Base-by-base conservation (phyloP, 2,888 invertebrate species). In the Rosalia funebris region DNA sequence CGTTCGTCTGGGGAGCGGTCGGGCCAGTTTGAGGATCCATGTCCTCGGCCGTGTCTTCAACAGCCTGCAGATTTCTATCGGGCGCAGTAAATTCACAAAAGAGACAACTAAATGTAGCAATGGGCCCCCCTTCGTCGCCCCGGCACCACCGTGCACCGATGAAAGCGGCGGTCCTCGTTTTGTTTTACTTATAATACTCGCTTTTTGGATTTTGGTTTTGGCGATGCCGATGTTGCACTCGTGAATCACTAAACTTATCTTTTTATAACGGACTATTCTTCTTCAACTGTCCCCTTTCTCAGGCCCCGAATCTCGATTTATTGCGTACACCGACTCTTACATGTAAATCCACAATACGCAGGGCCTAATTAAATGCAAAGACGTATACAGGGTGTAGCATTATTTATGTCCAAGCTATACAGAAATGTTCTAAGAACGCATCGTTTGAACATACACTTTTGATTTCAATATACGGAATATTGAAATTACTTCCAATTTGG, bases 51-150 rank as follows among this genome's bases (percentile, higher is more conserved):
- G 62, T 66, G 68, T 71, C 71, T 71, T 68, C 63, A 57, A 62
- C 62, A 60, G 66, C 68, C 71, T 64, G 74, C 75, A 79, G 79
- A 80, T 80, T 77, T 75, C 76, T 79, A 80, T 80, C 79, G 75
- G 73, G 56, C 71, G 77, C 75, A 75, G 77, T 80, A 79, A 79
- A 79, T 79, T 74, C 71, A 70, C 69, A 62, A 71, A 71, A 71
- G 71, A 72, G 71, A 74, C 72, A 73, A 71, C 71, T 72, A 73
- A 72, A 73, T 74, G 72, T 73, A 72, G 70, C 72, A 69, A 68
- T 68, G 54, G 47, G 36, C 61, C 67, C 71, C 68, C 65, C 69
- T 59, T 64, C 62, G 62, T 60, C 68, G 55, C 61, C 66, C 52
- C 63, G 59, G 20, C 54, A 32, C 57, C 55, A 59, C 57, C 41